Conservation (phyloP, 2,113 vertebrate genomes). For the Pristiophorus japonicus region DNA sequence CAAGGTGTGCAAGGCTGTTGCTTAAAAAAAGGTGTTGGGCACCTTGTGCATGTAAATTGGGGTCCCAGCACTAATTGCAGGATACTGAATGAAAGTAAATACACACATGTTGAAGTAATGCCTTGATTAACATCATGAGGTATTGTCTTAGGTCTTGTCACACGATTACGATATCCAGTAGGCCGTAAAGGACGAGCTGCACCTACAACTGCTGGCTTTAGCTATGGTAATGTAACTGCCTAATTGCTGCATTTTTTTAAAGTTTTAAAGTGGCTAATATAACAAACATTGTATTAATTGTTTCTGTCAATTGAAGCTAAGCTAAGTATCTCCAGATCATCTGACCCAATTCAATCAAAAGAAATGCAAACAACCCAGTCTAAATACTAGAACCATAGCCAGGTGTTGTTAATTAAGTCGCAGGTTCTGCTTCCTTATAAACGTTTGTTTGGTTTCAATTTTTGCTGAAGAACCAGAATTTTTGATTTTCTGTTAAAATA, state of each 20-base stretch:
- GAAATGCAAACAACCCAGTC: neutral
- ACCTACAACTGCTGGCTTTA: slow-evolving; percentile 85
- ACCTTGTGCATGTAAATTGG: neutral
- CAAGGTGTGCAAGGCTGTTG: neutral
- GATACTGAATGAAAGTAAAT: neutral
- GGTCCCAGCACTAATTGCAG: neutral
- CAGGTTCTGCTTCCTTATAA: neutral
- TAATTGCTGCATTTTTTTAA: neutral
- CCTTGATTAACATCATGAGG: neutral
- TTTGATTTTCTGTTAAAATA: neutral
- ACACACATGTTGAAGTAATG: neutral
- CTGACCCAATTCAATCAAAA: neutral
- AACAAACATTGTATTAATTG: neutral
- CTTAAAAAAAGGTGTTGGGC: neutral
- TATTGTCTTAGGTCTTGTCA: slow-evolving; percentile 68
- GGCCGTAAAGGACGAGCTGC: slow-evolving; percentile 63
- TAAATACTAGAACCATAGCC: neutral
- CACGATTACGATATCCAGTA: slow-evolving; percentile 80
- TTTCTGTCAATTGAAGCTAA: neutral
- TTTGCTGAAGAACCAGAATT: neutral
- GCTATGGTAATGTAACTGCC: slow-evolving; percentile 68
- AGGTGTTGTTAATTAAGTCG: neutral
- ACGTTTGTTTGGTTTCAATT: neutral
- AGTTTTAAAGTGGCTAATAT: neutral
- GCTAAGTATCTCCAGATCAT: neutral